Conservation (phyloP, 1,140 invertebrate species). For the Drosophila leontia region DNA sequence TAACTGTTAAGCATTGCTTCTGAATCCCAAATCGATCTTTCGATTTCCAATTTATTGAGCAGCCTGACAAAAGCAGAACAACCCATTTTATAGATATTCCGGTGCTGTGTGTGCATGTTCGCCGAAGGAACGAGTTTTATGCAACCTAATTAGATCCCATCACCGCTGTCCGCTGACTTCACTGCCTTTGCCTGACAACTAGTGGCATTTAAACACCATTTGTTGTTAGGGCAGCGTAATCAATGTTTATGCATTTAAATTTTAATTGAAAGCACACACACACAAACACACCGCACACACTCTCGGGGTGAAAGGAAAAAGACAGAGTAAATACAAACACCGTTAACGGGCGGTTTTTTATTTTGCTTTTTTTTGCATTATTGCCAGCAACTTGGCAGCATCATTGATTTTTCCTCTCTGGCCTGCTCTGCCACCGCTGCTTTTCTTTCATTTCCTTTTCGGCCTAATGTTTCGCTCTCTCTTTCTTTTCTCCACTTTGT, state of each 20-base stretch:
- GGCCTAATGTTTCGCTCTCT: slow-evolving; percentile 21
- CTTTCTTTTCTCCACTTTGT: slow-evolving; percentile 11
- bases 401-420: slow-evolving; percentile 78
- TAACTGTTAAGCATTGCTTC: neutral
- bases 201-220: slow-evolving; percentile 24
- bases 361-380: slow-evolving; percentile 30
- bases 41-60: slow-evolving; percentile 7
- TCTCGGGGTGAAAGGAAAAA: neutral
- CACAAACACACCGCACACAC: neutral
- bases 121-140: slow-evolving; percentile 7
- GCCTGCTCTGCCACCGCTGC: slow-evolving; percentile 16
- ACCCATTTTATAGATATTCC: slow-evolving; percentile 11
- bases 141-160: slow-evolving; percentile 17
- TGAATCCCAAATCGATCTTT: neutral
- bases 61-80: neutral
- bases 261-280: slow-evolving; percentile 40
- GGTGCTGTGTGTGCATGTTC: neutral
- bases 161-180: slow-evolving; percentile 7
- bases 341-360: slow-evolving; percentile 7
- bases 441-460: slow-evolving; percentile 26
- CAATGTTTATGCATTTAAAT: slow-evolving; percentile 42
- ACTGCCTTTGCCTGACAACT: slow-evolving; percentile 12
- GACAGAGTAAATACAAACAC: slow-evolving; percentile 14
- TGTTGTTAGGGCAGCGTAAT: slow-evolving; percentile 29
- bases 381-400: slow-evolving; percentile 71